Base-by-base conservation (phyloP, 2,888 invertebrate species). In the Mesoligia furuncula region DNA sequence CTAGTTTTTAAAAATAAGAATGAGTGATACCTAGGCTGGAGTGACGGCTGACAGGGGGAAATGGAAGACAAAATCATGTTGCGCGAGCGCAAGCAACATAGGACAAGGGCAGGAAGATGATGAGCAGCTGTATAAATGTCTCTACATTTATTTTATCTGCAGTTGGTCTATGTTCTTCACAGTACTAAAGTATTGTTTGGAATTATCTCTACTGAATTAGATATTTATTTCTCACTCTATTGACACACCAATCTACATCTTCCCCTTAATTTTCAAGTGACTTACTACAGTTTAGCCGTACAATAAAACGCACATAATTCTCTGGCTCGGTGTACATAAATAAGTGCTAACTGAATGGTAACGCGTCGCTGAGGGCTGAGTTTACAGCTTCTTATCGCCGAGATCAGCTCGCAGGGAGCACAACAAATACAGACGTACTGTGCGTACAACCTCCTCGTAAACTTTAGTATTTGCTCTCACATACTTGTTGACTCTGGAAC, bases 321-420 rank as follows among this genome's bases (percentile, higher is more conserved):
- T n/a, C 15, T 64, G 57, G 59, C 42, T 27, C 24, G 17, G 24
- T 51, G 51, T 74, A 62, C 80, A 74, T 82, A 81, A 85, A 81
- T 42, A 54, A 85, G 67, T 74, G 69, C 20, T 39, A 62, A 71
- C 45, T 48, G 39, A 68, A 81, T 61, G 67, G 62, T 20, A 71
- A 64, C 64, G 71, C 51, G 62, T 57, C 45, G 42, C 77, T 9
- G 31, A 66, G 67, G 68, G 62, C 51, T 15, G 64, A 15, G 36
- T 66, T 81, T 75, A 83, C 54, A 42, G 54, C 68, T 76, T 57
- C 82, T 85, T 82, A 75, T 85, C 81, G 15, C 66, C 13, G 31
- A 51, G 65, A 81, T 81, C 82, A 65, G 45, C 73, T 51, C 61
- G 48, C 31, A 65, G 65, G 65, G 76, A 61, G 67, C 66, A 54